phyloP scores from a whole-genome alignment of 2,113 vertebrate species.

The Columba livia region DNA sequence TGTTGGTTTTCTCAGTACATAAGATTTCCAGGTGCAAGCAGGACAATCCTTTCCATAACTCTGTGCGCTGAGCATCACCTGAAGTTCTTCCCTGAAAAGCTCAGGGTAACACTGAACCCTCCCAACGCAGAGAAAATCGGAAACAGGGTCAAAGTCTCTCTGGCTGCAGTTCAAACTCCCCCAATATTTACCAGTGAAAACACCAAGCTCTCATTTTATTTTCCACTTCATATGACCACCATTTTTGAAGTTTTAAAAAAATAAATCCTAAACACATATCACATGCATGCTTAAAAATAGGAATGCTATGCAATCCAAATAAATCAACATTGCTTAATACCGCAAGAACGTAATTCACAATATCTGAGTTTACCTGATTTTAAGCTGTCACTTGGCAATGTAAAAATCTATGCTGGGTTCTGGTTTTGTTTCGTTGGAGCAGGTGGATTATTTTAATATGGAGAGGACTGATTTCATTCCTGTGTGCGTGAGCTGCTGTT shows the following conservation, averaged over 20 bases:
- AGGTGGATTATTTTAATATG: slow-evolving; percentile 46
- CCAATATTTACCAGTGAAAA: background rate
- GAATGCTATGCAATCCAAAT: background rate
- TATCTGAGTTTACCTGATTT: slow-evolving; percentile 4
- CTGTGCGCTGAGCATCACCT: background rate
- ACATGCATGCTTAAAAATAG: background rate
- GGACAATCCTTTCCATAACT: background rate
- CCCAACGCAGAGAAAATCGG: slow-evolving; percentile 6
- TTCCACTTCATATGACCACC: background rate
- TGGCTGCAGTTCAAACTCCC: slow-evolving; percentile 7
- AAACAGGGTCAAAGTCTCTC: background rate
- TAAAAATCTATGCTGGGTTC: background rate
- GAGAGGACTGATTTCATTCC: slow-evolving; percentile 35
- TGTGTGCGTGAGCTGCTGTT: slow-evolving; percentile 3
- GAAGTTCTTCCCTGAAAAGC: slow-evolving; percentile 22
- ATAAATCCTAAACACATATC: background rate
- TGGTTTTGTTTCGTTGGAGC: slow-evolving; percentile 9
- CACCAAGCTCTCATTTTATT: background rate
- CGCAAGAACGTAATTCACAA: background rate
- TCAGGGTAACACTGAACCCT: background rate
- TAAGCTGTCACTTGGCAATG: background rate
- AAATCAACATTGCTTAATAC: background rate
- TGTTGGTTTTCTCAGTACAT: background rate
- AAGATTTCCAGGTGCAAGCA: background rate
- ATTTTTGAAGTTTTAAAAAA: background rate